These are phyloP conservation scores for Callipepla californica DNA, from an alignment of 2,113 vertebrate genomes.

Conservation along the genomic window DNA sequence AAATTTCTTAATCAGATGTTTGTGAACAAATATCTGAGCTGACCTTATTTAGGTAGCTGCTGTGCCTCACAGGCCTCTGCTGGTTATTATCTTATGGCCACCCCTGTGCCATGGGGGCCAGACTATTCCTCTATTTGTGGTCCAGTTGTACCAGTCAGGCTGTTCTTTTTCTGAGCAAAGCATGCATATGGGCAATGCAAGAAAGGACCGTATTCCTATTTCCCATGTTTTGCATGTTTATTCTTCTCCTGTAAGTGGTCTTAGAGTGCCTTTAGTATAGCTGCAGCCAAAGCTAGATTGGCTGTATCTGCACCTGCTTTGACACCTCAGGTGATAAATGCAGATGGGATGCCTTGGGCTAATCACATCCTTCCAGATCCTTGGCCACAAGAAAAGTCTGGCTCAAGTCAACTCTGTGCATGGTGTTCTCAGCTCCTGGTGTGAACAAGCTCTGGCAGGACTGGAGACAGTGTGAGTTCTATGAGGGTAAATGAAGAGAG, in stretches of 20 bases:
- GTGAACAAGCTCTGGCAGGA: not conserved
- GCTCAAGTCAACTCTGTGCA: not conserved
- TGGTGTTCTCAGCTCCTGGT: not conserved
- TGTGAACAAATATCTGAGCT: not conserved
- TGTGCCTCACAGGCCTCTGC: not conserved
- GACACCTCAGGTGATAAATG: not conserved
- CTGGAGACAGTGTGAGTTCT: not conserved
- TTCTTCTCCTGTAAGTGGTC: not conserved
- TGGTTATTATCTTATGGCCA: not conserved
- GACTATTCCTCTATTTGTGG: not conserved
- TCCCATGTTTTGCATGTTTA: not conserved
- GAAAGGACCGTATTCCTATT: not conserved
- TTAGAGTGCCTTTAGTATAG: not conserved
- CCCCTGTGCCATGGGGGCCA: not conserved
- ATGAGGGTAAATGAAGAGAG: not conserved
- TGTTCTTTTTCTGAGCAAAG: not conserved
- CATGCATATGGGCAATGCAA: fast-evolving
- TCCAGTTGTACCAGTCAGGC: not conserved
- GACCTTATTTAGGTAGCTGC: not conserved
- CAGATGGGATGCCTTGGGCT: not conserved
- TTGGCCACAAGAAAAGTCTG: not conserved
- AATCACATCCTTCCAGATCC: not conserved
- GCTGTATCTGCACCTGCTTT: not conserved
- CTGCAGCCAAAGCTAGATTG: not conserved
- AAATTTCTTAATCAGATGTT: not conserved